Base-by-base conservation (phyloP, 2,888 invertebrate genomes). In the Steinernema carpocapsae region DNA sequence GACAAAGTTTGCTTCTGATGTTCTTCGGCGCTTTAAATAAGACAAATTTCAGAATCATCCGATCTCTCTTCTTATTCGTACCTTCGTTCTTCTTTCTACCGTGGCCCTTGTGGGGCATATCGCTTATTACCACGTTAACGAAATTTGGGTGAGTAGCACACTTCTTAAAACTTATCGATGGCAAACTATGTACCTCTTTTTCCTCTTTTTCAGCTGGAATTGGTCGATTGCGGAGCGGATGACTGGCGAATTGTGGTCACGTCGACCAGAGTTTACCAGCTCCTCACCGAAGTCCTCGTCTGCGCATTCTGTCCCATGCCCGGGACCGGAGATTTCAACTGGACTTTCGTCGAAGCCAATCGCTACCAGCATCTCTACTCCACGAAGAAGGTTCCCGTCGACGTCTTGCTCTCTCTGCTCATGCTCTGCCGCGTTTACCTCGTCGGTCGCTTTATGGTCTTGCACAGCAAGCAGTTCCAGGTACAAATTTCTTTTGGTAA, bases 221-320 rank as follows among this genome's bases (percentile, higher is more conserved):
- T 97, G 93, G 95, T 99, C 90, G 97, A 99, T 92, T 99, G 99
- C 91, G 97, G 97, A 91, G 96, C 97, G 83, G 99, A 99, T 90
- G 99, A 99, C 91, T 99, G 97, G 97, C 92, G 97, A 88, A 99
- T 99, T 90, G 97, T 97, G 87, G 95, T 99, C 93, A 97, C 97
- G 84, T 94, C 94, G 93, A 94, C 95, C 90, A 92, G 97, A 89
- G 93, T 96, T 89, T 92, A 87, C 37, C 89, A 89, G 80, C 84
- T 86, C 74, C 56, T 76, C 4, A 91, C 95, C 88, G 99, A 99
- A 90, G 92, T 99, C 87, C 90, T 93, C 85, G 94, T 97, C 88
- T 99, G 99, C 90, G 95, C 95, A 86, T 92, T 99, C 86, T 74
- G 77, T 43, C 80, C 80, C 6, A 37, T 80, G 19, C 78, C 80